Percentiles rank a stretch among this genome's conserved stretches.
These are phyloP conservation scores for Ctenopoma kingsleyae DNA, from an alignment of 2,797 vertebrate species.

Conservation along the genomic window DNA sequence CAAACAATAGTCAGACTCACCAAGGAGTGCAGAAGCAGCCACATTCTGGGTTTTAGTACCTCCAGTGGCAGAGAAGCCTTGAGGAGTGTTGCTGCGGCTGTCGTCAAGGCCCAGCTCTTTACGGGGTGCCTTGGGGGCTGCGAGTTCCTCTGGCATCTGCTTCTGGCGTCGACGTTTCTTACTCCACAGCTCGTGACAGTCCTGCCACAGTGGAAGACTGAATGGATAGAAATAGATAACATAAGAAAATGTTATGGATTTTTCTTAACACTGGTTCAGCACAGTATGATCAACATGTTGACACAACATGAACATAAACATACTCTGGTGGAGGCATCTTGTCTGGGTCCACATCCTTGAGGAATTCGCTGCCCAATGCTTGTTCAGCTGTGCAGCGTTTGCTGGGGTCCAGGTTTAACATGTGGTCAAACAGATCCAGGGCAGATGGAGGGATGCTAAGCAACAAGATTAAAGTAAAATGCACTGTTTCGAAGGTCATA, in stretches of 20 bases:
- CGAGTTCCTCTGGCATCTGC: conserved; percentile 93
- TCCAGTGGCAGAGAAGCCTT: conserved; percentile 89
- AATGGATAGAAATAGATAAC: background rate
- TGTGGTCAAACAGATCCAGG: conserved; percentile 96
- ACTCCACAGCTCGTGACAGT: conserved; percentile 99
- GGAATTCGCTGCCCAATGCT: conserved; percentile 94
- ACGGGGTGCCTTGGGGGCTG: conserved; percentile 91
- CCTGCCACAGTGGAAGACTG: conserved; percentile 98
- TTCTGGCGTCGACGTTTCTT: conserved; percentile 98
- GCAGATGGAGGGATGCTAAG: conserved; percentile 92
- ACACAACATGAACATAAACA: conserved; percentile 45
- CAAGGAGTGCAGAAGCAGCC: conserved; percentile 86
- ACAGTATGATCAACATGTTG: background rate
- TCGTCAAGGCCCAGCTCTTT: conserved; percentile 96
- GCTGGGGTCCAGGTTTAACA: conserved; percentile 97
- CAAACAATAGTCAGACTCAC: conserved; percentile 76
- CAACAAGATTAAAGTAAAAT: background rate
- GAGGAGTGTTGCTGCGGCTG: conserved; percentile 96
- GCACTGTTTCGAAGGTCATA: background rate
- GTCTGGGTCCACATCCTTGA: conserved; percentile 94
- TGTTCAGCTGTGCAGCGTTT: conserved; percentile 97
- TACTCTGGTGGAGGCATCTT: conserved; percentile 99
- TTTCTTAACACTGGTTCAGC: background rate
- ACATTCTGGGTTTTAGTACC: conserved; percentile 88
- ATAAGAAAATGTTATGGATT: background rate